A percentile compares a stretch with the other conserved stretches of the same genome.
Evolutionary conservation across 1,140 invertebrate species (phyloP).

Genomic region (Atta cephalotes): DNA sequence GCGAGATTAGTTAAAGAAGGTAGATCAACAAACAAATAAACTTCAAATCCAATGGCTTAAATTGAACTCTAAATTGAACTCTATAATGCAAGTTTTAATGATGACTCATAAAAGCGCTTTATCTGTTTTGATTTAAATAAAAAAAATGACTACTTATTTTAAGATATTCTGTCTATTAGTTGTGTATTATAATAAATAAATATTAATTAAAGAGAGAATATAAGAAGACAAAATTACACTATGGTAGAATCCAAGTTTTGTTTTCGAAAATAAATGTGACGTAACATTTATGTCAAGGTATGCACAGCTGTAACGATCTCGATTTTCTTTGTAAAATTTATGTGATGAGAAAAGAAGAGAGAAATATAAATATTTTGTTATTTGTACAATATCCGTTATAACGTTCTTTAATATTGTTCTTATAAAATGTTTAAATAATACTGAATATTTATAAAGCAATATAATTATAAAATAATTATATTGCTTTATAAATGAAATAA

Average conservation of each 20-base stretch:
- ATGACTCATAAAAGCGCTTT: not conserved
- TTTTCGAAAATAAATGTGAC: not conserved
- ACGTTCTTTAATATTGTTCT: not conserved
- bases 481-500: not conserved
- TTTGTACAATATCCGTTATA: not conserved
- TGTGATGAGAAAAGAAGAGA: slow-evolving; percentile 35
- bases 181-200: not conserved
- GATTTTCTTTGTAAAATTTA: slow-evolving; percentile 80
- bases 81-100: not conserved
- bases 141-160: not conserved
- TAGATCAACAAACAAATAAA: slow-evolving; percentile 26
- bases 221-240: not conserved
- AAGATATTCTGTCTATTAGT: not conserved
- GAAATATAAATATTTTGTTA: slow-evolving; percentile 80
- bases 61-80: not conserved
- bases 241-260: not conserved
- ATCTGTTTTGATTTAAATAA: not conserved
- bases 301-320: slow-evolving; percentile 73
- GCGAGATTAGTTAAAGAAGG: slow-evolving; percentile 1
- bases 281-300: not conserved
- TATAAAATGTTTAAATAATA: not conserved
- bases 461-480: not conserved
- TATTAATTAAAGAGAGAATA: not conserved
- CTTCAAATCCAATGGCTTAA: not conserved
- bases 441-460: not conserved